These are phyloP conservation scores for Paratrypauchen microcephalus DNA, from an alignment of 2,797 vertebrate genomes.

Conservation along the genomic window DNA sequence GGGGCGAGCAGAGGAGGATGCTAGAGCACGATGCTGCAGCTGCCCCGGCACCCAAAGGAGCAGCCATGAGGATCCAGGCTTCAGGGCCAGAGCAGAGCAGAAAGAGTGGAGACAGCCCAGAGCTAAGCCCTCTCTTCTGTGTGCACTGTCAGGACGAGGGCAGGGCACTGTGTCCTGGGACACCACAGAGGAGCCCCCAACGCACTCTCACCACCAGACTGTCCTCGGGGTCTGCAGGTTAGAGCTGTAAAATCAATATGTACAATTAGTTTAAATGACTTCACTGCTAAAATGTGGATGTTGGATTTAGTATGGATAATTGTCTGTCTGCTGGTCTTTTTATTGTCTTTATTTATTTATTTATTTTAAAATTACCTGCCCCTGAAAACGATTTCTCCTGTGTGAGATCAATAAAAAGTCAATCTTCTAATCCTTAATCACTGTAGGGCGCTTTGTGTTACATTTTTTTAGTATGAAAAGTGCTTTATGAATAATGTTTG, in stretches of 20 bases:
- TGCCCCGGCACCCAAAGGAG: conserved; percentile 37
- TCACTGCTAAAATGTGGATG: neutral
- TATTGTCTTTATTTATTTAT: no score
- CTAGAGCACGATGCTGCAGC: conserved; percentile 58
- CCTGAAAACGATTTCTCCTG: no score
- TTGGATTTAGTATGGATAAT: neutral
- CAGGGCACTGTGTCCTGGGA: conserved; percentile 58
- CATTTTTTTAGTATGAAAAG: no score
- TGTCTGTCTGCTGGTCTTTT: neutral
- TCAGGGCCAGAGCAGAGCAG: conserved; percentile 57
- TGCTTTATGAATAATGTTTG: no score
- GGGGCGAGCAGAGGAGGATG: conserved; percentile 47
- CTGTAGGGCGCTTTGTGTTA: no score
- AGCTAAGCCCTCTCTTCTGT: conserved; percentile 53
- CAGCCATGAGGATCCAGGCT: conserved; percentile 66
- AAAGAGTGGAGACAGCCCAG: conserved; percentile 52
- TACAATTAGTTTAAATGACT: neutral
- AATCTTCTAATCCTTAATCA: no score
- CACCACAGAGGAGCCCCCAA: conserved; percentile 55
- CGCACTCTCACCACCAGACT: conserved; percentile 58
- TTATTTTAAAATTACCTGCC: no score
- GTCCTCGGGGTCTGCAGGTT: conserved; percentile 68
- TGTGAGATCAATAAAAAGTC: no score
- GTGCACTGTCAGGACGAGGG: conserved; percentile 68
- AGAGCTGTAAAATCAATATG: neutral